phyloP scores from a whole-genome alignment of 2,113 vertebrate species.

The Crotalus tigris region DNA sequence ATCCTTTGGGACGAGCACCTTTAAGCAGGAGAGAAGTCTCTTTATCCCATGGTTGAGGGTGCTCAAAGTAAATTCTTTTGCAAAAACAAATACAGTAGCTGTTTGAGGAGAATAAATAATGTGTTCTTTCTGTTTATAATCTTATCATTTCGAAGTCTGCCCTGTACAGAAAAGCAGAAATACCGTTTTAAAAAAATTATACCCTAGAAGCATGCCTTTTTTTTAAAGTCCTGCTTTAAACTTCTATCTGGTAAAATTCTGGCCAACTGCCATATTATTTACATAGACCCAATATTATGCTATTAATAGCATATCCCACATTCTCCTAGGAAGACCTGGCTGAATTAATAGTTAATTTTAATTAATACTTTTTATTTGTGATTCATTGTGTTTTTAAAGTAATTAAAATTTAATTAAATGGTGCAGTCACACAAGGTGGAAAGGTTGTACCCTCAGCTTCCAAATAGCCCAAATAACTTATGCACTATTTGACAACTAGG shows the following conservation, averaged over 20 bases:
- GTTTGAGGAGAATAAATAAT: background rate
- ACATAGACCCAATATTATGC: background rate
- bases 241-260: background rate
- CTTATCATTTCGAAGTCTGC: background rate
- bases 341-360: background rate
- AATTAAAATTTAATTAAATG: background rate
- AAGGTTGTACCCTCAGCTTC: background rate
- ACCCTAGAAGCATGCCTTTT: background rate
- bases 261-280: background rate
- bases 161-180: background rate
- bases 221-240: no score
- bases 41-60: background rate
- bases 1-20: background rate
- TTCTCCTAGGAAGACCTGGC: conserved; percentile 5
- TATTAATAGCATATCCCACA: background rate
- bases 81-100: background rate
- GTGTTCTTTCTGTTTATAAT: background rate
- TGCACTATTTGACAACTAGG: background rate
- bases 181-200: background rate
- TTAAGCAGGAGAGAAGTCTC: background rate
- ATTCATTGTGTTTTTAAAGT: background rate
- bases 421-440: background rate
- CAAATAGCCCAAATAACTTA: background rate
- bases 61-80: background rate
- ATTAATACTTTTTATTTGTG: background rate